These are phyloP conservation scores for Monomorium pharaonis DNA, from an alignment of 1,140 invertebrate species.

Conservation along the genomic window DNA sequence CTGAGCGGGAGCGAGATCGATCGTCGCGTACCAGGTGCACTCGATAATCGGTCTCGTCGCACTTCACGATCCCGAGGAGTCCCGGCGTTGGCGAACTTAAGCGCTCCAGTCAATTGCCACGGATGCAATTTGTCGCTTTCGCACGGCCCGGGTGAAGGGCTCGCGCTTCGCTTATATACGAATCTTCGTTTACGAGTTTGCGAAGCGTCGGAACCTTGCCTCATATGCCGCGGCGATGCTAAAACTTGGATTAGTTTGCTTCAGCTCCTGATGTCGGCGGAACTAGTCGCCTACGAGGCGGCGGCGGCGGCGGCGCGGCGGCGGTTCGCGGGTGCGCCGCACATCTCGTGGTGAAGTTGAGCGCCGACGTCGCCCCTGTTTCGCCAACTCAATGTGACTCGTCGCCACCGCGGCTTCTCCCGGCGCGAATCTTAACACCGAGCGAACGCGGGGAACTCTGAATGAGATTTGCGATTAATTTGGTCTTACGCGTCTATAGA, in stretches of 20 bases:
- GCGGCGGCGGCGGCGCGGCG: not conserved
- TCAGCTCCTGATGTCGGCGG: constrained; percentile 64
- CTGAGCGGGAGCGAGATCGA: constrained; percentile 51
- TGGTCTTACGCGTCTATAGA: constrained; percentile 7
- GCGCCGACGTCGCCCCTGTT: constrained; percentile 22
- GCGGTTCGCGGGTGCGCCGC: not conserved
- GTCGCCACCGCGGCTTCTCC: constrained; percentile 17
- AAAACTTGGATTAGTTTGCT: constrained; percentile 80
- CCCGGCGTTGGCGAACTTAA: constrained; percentile 52
- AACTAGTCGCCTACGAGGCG: constrained; percentile 34
- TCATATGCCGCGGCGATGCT: constrained; percentile 44
- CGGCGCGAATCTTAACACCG: constrained; percentile 52
- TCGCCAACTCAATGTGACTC: constrained; percentile 41
- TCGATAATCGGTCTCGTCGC: constrained; percentile 69
- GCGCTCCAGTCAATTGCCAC: constrained; percentile 67
- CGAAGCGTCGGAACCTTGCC: constrained; percentile 6
- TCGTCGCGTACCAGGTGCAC: constrained; percentile 66
- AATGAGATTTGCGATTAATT: constrained; percentile 53
- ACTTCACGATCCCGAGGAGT: constrained; percentile 57
- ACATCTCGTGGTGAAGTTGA: not conserved
- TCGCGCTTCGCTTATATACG: constrained; percentile 14
- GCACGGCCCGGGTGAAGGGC: constrained; percentile 10
- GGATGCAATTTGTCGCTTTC: constrained; percentile 68
- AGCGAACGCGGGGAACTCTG: constrained; percentile 25
- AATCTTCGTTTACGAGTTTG: constrained; percentile 31